Percentiles rank a stretch among this genome's conserved stretches.
Evolutionary conservation across 2,888 invertebrate genomes (phyloP).

Genomic region (Matsumyia berberina): DNA sequence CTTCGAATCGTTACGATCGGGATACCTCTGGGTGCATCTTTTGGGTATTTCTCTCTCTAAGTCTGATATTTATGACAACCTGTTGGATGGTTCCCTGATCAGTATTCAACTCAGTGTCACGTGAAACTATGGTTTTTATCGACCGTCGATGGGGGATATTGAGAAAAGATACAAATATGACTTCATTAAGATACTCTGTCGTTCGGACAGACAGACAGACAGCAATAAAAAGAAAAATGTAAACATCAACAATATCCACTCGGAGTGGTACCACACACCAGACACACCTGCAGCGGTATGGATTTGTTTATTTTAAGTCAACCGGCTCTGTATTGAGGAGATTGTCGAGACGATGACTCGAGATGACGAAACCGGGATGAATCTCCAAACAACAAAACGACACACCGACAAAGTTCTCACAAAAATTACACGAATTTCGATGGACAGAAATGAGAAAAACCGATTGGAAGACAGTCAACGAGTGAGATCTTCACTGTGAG

Average conservation of each 20-base stretch:
- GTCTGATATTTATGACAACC: slow-evolving; percentile 37
- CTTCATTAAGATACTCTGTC: slow-evolving; percentile 49
- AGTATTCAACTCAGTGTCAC: slow-evolving; percentile 48
- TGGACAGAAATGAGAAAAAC: too few relatives aligned
- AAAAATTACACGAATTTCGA: neutral
- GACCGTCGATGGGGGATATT: too few relatives aligned
- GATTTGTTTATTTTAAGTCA: slow-evolving; percentile 64
- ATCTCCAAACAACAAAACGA: slow-evolving; percentile 35
- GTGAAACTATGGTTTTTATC: slow-evolving; percentile 25
- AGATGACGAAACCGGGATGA: slow-evolving; percentile 45
- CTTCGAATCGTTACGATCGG: slow-evolving; percentile 8
- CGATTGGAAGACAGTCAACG: slow-evolving; percentile 32
- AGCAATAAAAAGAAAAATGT: slow-evolving; percentile 42
- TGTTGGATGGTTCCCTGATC: slow-evolving; percentile 28
- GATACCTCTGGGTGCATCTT: slow-evolving; percentile 33
- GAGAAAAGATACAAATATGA: slow-evolving; percentile 40
- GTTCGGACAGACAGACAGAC: slow-evolving; percentile 15
- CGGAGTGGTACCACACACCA: neutral
- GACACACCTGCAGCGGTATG: slow-evolving; percentile 30
- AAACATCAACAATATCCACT: slow-evolving; percentile 62
- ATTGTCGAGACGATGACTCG: slow-evolving; percentile 7
- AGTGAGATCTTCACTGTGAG: slow-evolving; percentile 67
- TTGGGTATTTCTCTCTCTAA: neutral
- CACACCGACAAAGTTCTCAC: slow-evolving; percentile 36
- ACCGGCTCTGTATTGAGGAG: slow-evolving; percentile 18